A percentile compares a stretch with the other conserved stretches of the same genome.
Conservation (phyloP, 2,113 vertebrate genomes). For the Buteo buteo region DNA sequence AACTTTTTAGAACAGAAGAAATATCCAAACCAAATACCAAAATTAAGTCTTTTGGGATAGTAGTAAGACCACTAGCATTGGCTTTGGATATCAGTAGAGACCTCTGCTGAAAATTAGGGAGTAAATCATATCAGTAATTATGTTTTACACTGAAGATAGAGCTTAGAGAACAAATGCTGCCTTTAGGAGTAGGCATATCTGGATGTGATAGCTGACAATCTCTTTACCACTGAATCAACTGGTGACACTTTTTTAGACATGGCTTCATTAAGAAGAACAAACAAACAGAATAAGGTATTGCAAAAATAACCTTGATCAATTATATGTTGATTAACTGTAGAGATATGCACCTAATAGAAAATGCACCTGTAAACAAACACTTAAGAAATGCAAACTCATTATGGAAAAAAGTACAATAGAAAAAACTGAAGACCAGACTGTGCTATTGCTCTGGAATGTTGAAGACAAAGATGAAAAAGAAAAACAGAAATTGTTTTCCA, state of each 20-base stretch:
- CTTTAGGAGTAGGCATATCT: neutral
- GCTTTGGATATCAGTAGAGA: neutral
- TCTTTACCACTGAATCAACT: neutral
- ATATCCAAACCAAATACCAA: neutral
- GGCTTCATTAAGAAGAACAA: neutral
- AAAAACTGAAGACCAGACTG: neutral
- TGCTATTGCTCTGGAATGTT: neutral
- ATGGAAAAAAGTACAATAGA: neutral
- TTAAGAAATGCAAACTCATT: neutral
- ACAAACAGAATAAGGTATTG: neutral
- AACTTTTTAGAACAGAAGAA: neutral
- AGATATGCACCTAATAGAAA: neutral
- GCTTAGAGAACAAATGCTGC: neutral
- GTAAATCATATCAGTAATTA: neutral
- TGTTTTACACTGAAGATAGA: neutral
- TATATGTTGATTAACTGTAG: neutral
- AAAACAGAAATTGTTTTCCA: neutral
- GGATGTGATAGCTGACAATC: neutral
- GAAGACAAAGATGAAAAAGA: neutral
- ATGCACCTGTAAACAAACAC: neutral
- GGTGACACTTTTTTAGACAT: neutral
- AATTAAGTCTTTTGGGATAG: neutral
- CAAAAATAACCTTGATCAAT: neutral
- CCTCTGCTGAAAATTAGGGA: neutral
- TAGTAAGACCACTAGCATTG: neutral